Conservation (phyloP, 2,888 invertebrate species). For the Holacanthella duospinosa region DNA sequence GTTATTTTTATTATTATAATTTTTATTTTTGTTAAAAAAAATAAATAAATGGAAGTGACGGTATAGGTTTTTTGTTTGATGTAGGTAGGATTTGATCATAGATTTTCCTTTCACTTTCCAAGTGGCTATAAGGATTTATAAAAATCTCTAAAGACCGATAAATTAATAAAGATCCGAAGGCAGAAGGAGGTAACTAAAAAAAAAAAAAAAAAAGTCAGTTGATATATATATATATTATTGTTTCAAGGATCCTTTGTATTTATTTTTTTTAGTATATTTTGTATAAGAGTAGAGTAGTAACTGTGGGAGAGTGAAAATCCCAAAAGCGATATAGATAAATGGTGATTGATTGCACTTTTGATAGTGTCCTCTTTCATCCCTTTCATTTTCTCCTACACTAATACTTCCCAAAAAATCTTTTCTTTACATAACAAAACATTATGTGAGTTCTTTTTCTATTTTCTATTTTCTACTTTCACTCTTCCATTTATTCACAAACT, state of each 20-base stretch:
- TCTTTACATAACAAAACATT: not conserved
- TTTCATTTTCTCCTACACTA: not conserved
- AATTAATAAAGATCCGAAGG: constrained; percentile 35
- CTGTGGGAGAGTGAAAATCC: constrained; percentile 28
- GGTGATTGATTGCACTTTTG: constrained; percentile 38
- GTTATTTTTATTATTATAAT: no score
- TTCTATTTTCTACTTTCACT: not conserved
- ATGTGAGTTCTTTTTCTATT: not conserved
- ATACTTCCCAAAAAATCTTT: not conserved
- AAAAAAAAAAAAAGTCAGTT: not conserved
- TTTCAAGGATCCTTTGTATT: not conserved
- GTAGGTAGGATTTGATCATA: no score
- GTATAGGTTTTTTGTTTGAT: no score
- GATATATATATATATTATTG: no score
- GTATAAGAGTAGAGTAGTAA: not conserved
- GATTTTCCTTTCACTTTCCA: no score
- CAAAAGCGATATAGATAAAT: constrained; percentile 38
- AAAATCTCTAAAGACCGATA: constrained; percentile 37
- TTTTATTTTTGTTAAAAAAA: no score
- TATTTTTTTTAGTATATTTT: not conserved
- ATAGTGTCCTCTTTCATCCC: constrained; percentile 13
- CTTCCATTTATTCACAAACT: no score
- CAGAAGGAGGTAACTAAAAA: not conserved
- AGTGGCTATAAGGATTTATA: not conserved
- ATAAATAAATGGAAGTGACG: no score